Conservation (phyloP, 2,888 invertebrate species). For the Platycnemis pennipes region DNA sequence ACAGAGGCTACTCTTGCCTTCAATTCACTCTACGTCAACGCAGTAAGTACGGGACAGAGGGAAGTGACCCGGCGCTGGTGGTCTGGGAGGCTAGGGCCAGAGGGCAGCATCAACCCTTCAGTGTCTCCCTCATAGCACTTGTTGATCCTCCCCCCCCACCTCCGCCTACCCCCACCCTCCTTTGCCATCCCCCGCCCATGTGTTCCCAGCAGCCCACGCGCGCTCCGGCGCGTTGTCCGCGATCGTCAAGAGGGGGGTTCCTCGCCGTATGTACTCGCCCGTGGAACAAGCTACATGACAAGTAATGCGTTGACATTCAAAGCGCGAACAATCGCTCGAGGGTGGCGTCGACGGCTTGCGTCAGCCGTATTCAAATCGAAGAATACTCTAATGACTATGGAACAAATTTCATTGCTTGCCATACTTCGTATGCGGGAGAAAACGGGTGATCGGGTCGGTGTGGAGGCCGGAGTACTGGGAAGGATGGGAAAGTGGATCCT, state of each 20-base stretch:
- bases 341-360: not conserved
- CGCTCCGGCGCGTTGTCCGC: not conserved
- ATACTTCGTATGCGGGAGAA: not conserved
- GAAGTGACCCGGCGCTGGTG: not conserved
- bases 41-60: too few relatives aligned
- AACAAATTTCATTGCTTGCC: not conserved
- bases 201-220: not conserved
- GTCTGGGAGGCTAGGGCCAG: not conserved
- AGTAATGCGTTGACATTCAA: slow-evolving; percentile 17
- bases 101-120: slow-evolving; percentile 22
- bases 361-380: not conserved
- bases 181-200: not conserved
- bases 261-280: not conserved
- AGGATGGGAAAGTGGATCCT: too few relatives aligned
- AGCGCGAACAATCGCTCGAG: not conserved
- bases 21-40: not conserved
- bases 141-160: too few relatives aligned
- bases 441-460: too few relatives aligned
- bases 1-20: too few relatives aligned
- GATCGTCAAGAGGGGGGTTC: not conserved
- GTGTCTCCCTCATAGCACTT: slow-evolving; percentile 8
- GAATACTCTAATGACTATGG: not conserved
- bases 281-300: slow-evolving; percentile 28
- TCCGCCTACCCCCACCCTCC: too few relatives aligned
- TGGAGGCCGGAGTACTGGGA: too few relatives aligned